Evolutionary conservation across 2,113 vertebrate species (phyloP), one percentile per base, ranked within the genome.

Genomic region (Caretta caretta): DNA sequence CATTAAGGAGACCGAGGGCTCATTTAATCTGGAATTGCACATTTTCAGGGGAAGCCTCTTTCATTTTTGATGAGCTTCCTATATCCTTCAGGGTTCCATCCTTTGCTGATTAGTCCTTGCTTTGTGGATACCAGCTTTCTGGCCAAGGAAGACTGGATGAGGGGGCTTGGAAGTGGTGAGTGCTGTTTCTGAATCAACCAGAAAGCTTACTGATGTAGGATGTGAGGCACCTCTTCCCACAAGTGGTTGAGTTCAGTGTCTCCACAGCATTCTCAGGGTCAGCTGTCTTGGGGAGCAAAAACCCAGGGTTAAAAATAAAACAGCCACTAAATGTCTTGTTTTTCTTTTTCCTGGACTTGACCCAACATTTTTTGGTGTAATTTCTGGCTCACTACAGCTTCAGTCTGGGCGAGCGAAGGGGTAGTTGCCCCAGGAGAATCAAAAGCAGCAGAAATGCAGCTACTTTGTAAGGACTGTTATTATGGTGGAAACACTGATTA

Each of bases 311-410:
- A 91, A 51, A 92, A 93, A 88, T 96, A 94, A 90, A 89, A 25
- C 10, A 62, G 20, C 53, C 87, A 48, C 6, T 31, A 79, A 89
- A 79, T 76, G n/a, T 79, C 94, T 90, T 54, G 31, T 89, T 95
- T 94, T 25, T 54, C 25, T 56, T 12, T 72, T 72, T 72, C 65
- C 24, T 50, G 76, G 80, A 38, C 82, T 83, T 59, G 54, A 50
- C 11, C 59, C 62, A 75, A 83, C n/a, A 56, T 72, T 89, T 83
- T 81, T 46, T 51, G 29, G 29, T 75, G 50, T 16, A 59, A 25
- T 84, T 95, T 50, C 93, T 90, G 57, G 14, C 81, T 95, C 56
- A 93, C 27, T 56, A 69, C 35, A 81, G 84, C 86, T 88, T 56
- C 0, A 8, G 69, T 54, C 10, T n/a, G 48, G 86, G 19, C 62